Evolutionary conservation across 2,113 vertebrate genomes (phyloP), one percentile per base, ranked within the genome.

Genomic region (Strix uralensis): DNA sequence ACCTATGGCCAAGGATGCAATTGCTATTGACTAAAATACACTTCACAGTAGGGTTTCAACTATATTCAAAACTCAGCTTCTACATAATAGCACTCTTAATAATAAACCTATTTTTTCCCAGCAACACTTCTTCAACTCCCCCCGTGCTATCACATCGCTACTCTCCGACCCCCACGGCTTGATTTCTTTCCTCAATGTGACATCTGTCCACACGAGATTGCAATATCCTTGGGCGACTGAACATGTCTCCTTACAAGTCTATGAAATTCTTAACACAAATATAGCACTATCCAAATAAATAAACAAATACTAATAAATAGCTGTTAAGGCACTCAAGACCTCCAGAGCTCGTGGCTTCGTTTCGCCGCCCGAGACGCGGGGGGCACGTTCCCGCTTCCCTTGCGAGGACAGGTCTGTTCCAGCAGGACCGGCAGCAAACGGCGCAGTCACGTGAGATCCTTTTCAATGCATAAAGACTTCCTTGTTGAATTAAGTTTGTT

Each of bases 401-500:
- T 23, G 55, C 32, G 52, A 90, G 85, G 93, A 21, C 61, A 61
- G 82, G 47, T 70, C 63, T 57, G 81, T 29, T 79, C 90, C 94
- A 52, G 58, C 27, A 86, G 52, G 73, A 80, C 70, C 75, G 40
- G 94, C 82, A 93, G 89, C 74, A 66, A 83, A 63, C 57, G n/a
- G 84, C 51, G 13, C 66, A 23, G 38, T 62, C 73, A 92, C 71
- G 58, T 42, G 81, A 94, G 52, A 78, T 46, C 78, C 71, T 88
- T 78, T 54, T 90, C 80, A 77, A 84, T 84, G 38, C 77, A 92
- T 36, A 88, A 97, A 96, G 88, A 57, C 74, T 46, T 52, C 78
- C 88, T 92, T 92, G 92, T 54, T 77, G 70, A 79, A 74, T 52
- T 65, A 51, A 42, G 49, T 90, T 90, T 82, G 79, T 81, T 95